Base-by-base conservation (phyloP, 2,888 invertebrate genomes). In the Orthonychiurus folsomi region DNA sequence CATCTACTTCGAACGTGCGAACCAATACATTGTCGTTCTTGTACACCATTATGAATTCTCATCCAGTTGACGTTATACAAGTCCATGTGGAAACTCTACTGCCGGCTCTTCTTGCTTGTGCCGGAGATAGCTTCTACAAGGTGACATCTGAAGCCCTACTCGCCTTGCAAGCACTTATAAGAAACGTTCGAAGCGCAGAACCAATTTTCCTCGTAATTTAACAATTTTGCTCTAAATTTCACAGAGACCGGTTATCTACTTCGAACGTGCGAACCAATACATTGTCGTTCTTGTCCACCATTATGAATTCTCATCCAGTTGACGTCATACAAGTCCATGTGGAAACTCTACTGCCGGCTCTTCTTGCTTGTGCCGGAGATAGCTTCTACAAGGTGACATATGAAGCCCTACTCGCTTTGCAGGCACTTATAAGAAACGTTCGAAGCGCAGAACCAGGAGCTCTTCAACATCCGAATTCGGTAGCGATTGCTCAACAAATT, bases 251-350 rank as follows among this genome's bases (percentile, higher is more conserved):
- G 75, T 89, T 89, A 76, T 91, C 93, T 0, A 92, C 92, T 55
- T 94, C 94, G 59, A 96, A 95, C 73, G 96, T 97, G 91, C 93
- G 93, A 80, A 97, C 99, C 73, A 96, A 96, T 76, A 92, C 96
- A 0, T 79, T 99, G 54, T 86, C 89, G 54, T 99, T 99, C 79
- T 83, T 99, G 64, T 86, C 89, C 77, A 87, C 87, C 75, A 79
- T 93, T 62, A 79, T 94, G 66, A 83, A 86, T 57, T 86, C 88
- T 1, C 93, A 94, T 77, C 83, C 82, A 50, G 85, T 87, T 0
- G 84, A 82, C 72, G 86, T 86, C 1, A 92, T 95, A 78, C 87
- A 90, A 73, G 83, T 85, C 2, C 88, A 91, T 77, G 87, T 91
- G 76, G 81, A 83, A 1, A 83, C 86, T 26, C 78, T 94, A 52